phyloP scores from a whole-genome alignment of 2,888 invertebrate species.

The Syrphus vitripennis region DNA sequence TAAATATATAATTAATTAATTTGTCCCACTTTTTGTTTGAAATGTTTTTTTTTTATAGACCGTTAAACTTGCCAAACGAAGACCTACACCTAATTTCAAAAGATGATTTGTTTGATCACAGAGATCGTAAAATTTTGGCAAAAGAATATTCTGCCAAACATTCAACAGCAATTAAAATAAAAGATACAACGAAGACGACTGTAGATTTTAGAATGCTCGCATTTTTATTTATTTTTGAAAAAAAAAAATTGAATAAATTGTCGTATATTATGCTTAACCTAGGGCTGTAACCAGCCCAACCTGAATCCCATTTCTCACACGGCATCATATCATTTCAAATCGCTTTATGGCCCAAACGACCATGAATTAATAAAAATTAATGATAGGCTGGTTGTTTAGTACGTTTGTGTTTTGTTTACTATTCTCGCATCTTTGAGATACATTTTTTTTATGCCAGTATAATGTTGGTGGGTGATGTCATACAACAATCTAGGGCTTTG shows the following conservation, averaged over 20 bases:
- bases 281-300: conserved; percentile 51
- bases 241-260: neutral
- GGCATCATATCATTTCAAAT: conserved; percentile 29
- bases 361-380: conserved; percentile 41
- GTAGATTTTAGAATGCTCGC: neutral
- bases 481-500: neutral
- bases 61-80: conserved; percentile 18
- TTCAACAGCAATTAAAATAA: neutral
- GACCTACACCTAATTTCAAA: conserved; percentile 54
- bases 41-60: neutral
- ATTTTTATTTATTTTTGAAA: neutral
- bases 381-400: conserved; percentile 19
- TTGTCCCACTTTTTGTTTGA: conserved; percentile 44
- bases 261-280: conserved; percentile 2
- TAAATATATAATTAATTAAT: conserved; percentile 37
- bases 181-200: neutral
- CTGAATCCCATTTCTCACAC: conserved; percentile 64
- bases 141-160: neutral
- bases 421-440: conserved; percentile 23
- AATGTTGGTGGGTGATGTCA: conserved; percentile 10
- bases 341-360: conserved; percentile 50
- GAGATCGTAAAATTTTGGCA: conserved; percentile 21
- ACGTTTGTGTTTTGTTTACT: neutral
- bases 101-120: conserved; percentile 11
- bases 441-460: neutral